These are phyloP conservation scores for Ferrisia virgata DNA, from an alignment of 2,888 invertebrate genomes.

Conservation along the genomic window DNA sequence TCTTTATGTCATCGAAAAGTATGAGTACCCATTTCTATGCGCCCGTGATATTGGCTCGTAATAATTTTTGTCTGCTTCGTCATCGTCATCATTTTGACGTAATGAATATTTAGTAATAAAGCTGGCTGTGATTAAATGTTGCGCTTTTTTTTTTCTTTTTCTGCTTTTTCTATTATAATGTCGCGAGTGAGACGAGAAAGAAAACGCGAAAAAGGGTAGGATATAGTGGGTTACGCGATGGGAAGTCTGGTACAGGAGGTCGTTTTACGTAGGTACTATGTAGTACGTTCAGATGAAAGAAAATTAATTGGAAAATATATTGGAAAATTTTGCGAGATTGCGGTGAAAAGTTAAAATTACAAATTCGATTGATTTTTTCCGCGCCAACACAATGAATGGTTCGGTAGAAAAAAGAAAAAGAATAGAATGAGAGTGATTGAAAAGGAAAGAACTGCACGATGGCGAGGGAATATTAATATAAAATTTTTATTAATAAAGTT, in stretches of 20 bases:
- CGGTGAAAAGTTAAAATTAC: neutral
- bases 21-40: neutral
- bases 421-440: too few species aligned
- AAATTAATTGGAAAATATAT: conserved; percentile 13
- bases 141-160: neutral
- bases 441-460: neutral
- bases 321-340: neutral
- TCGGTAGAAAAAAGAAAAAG: too few species aligned
- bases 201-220: neutral
- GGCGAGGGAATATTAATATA: neutral
- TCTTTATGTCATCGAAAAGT: neutral
- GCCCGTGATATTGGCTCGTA: neutral
- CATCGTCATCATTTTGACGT: neutral
- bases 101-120: neutral
- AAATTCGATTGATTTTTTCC: neutral
- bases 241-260: too few species aligned
- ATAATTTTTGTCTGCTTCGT: neutral
- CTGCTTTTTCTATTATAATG: neutral
- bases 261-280: neutral
- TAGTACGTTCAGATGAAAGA: neutral
- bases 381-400: neutral
- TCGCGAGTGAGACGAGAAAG: neutral
- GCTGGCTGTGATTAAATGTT: neutral
- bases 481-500: neutral
- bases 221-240: neutral